Percentiles rank a stretch among this genome's conserved stretches.
Evolutionary conservation across 2,888 invertebrate species (phyloP).

Genomic region (Automeris io): DNA sequence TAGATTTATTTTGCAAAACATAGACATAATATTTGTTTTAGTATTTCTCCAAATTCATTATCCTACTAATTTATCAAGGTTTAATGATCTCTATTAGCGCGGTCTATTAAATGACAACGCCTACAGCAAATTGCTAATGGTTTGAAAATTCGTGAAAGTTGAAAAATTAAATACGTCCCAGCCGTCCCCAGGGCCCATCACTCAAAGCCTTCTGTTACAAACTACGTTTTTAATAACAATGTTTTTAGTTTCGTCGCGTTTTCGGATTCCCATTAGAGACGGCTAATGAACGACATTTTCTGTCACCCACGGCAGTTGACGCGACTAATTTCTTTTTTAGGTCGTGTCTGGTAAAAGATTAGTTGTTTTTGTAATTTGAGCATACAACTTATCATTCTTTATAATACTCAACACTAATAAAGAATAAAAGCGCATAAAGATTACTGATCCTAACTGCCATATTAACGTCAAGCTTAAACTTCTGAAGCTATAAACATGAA

Average conservation of each 20-base stretch:
- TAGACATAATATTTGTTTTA: too few species aligned
- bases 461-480: too few species aligned
- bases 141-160: slow-evolving; percentile 1
- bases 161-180: slow-evolving; percentile 8
- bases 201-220: slow-evolving; percentile 7
- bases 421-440: too few species aligned
- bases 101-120: slow-evolving; percentile 1
- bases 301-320: slow-evolving; percentile 21
- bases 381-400: too few species aligned
- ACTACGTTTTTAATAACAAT: slow-evolving; percentile 8
- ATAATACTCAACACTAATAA: too few species aligned
- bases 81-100: too few species aligned
- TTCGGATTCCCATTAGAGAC: slow-evolving; percentile 47
- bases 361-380: background rate
- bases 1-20: too few species aligned
- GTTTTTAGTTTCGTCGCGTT: slow-evolving; percentile 23
- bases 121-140: background rate
- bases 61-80: too few species aligned
- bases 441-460: too few species aligned
- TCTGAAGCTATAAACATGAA: too few species aligned
- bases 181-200: slow-evolving; percentile 7
- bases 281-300: slow-evolving; percentile 14
- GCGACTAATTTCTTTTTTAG: slow-evolving; percentile 21
- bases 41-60: too few species aligned
- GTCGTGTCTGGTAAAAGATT: slow-evolving; percentile 9